Evolutionary conservation across 2,113 vertebrate species (phyloP).

Genomic region (Channa maculata): DNA sequence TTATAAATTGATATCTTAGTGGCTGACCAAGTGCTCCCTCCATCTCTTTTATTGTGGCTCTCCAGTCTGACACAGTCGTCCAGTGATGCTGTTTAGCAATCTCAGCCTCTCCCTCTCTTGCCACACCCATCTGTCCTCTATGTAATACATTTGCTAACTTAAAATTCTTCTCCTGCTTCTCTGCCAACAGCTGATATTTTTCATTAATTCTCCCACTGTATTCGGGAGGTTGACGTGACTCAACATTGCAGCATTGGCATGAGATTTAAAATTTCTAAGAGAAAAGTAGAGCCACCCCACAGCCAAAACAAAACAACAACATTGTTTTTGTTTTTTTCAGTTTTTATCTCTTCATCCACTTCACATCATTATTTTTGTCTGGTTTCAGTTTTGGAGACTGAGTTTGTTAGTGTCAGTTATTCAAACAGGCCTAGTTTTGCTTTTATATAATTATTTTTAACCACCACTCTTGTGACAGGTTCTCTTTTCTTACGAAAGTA

Average conservation of each 20-base stretch:
- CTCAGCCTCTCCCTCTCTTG: constrained; percentile 10
- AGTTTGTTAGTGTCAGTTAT: no score
- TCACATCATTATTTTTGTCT: no score
- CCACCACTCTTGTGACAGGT: not conserved
- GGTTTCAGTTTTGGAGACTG: no score
- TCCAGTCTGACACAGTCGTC: constrained; percentile 4
- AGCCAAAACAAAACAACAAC: no score
- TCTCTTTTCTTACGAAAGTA: not conserved
- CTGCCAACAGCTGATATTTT: not conserved
- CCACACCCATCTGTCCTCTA: constrained; percentile 30
- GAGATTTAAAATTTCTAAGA: not conserved
- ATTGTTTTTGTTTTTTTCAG: no score
- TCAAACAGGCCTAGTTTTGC: no score
- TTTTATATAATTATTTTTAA: no score
- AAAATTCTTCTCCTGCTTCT: constrained; percentile 54
- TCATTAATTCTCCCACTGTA: no score
- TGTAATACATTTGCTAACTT: constrained; percentile 55
- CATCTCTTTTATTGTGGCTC: constrained; percentile 57
- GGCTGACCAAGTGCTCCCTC: constrained; percentile 46
- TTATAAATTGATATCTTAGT: constrained; percentile 77
- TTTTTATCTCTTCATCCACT: no score
- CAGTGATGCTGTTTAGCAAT: constrained; percentile 7
- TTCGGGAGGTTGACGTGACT: not conserved
- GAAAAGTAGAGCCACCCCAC: no score
- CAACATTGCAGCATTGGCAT: not conserved